phyloP scores from a whole-genome alignment of 2,888 invertebrate species.

The Eumerus sabulonum region DNA sequence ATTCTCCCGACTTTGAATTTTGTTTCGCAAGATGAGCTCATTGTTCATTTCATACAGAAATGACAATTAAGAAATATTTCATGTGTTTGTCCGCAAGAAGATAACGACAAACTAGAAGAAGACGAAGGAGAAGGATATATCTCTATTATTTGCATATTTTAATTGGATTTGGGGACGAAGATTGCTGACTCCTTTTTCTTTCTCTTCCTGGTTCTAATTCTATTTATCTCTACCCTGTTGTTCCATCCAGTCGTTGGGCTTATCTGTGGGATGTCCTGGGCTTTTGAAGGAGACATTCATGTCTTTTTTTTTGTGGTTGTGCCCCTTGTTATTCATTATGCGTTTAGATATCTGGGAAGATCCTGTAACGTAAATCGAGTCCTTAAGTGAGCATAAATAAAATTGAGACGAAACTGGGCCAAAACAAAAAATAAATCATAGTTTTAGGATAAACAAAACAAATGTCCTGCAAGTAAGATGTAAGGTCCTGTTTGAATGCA shows the following conservation, averaged over 20 bases:
- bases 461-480: conserved; percentile 16
- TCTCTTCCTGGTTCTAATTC: no score
- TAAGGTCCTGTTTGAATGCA: conserved; percentile 8
- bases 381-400: conserved; percentile 24
- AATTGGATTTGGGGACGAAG: conserved; percentile 52
- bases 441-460: conserved; percentile 23
- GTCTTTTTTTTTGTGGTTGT: no score
- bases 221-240: not conserved
- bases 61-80: no score
- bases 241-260: conserved; percentile 16
- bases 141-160: conserved; percentile 54
- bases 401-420: not conserved
- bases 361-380: conserved; percentile 52
- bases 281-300: conserved; percentile 17
- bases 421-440: conserved; percentile 5
- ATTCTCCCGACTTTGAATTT: no score
- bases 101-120: no score
- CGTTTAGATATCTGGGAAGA: conserved; percentile 15
- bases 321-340: not conserved
- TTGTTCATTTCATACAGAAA: no score
- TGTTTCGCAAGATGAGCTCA: no score
- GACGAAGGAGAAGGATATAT: no score
- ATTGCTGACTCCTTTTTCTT: not conserved
- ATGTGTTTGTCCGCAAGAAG: no score
- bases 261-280: conserved; percentile 44